Conservation (phyloP, 1,140 invertebrate genomes). For the Drosophila mayri region DNA sequence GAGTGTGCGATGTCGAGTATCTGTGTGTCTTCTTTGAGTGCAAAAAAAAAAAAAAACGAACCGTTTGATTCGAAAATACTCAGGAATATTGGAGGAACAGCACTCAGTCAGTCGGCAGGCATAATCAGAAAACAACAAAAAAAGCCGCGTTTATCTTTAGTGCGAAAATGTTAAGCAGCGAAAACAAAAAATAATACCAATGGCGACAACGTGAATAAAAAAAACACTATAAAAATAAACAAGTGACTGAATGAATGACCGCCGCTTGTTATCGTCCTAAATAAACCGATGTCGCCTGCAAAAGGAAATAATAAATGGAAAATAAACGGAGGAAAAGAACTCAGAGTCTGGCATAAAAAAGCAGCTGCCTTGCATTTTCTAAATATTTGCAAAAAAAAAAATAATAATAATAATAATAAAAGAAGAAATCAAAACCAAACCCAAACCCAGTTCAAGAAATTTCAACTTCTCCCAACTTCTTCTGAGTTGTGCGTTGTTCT, state of each 20-base stretch:
- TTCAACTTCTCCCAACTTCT: constrained; percentile 62
- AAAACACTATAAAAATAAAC: constrained; percentile 54
- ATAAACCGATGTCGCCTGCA: constrained; percentile 20
- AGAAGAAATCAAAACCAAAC: constrained; percentile 19
- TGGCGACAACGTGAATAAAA: constrained; percentile 18
- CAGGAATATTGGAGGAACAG: constrained; percentile 21
- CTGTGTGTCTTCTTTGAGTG: constrained; percentile 23
- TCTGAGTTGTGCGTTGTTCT: constrained; percentile 54
- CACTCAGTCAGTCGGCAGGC: constrained; percentile 9
- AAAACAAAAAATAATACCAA: constrained; percentile 3
- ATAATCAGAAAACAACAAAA: constrained; percentile 13
- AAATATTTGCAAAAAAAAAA: constrained; percentile 63
- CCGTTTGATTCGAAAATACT: constrained; percentile 23
- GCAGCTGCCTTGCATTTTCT: constrained; percentile 71
- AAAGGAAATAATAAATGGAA: constrained; percentile 27
- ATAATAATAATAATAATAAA: no score
- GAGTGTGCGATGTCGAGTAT: constrained; percentile 16
- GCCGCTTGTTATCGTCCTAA: constrained; percentile 45
- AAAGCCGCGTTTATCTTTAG: constrained; percentile 48
- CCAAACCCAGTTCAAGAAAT: constrained; percentile 60
- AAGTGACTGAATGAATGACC: constrained; percentile 27
- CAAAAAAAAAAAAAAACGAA: constrained; percentile 31
- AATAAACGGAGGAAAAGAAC: constrained; percentile 17
- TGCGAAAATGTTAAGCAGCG: constrained; percentile 30
- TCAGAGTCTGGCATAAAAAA: constrained; percentile 1